Evolutionary conservation across 2,888 invertebrate genomes (phyloP).

Genomic region (Synanthedon myopaeformis): DNA sequence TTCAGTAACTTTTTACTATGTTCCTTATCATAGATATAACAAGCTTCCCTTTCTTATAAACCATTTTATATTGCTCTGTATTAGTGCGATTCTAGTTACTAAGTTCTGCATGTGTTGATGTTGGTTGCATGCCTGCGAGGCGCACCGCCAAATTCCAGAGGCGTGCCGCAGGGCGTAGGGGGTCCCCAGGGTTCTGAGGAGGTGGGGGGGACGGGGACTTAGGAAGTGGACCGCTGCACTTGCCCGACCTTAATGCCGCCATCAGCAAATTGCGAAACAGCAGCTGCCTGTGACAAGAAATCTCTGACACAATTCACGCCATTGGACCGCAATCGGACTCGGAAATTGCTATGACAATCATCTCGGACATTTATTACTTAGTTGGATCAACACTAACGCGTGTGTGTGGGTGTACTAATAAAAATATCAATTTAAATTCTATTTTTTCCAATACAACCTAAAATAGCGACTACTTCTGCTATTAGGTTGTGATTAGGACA

Average conservation of each 20-base stretch:
- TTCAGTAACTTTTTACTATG: no score
- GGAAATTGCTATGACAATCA: slow-evolving; percentile 41
- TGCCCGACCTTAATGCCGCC: slow-evolving; percentile 58
- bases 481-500: no score
- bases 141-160: slow-evolving; percentile 61
- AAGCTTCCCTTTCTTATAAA: no score
- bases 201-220: slow-evolving; percentile 14
- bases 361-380: slow-evolving; percentile 22
- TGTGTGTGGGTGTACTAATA: slow-evolving; percentile 4
- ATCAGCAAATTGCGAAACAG: slow-evolving; percentile 68
- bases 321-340: slow-evolving; percentile 39
- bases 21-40: no score
- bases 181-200: slow-evolving; percentile 9
- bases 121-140: slow-evolving; percentile 38
- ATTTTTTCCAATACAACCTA: no score
- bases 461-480: no score
- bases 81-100: no score
- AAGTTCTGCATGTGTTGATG: not conserved
- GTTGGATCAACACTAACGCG: slow-evolving; percentile 6
- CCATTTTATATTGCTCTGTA: no score
- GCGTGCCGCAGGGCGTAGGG: slow-evolving; percentile 40
- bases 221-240: slow-evolving; percentile 49
- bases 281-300: slow-evolving; percentile 62
- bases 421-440: not conserved
- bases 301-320: slow-evolving; percentile 51